These are phyloP conservation scores for Macrobrachium nipponense DNA, from an alignment of 1,140 invertebrate genomes.

Conservation along the genomic window DNA sequence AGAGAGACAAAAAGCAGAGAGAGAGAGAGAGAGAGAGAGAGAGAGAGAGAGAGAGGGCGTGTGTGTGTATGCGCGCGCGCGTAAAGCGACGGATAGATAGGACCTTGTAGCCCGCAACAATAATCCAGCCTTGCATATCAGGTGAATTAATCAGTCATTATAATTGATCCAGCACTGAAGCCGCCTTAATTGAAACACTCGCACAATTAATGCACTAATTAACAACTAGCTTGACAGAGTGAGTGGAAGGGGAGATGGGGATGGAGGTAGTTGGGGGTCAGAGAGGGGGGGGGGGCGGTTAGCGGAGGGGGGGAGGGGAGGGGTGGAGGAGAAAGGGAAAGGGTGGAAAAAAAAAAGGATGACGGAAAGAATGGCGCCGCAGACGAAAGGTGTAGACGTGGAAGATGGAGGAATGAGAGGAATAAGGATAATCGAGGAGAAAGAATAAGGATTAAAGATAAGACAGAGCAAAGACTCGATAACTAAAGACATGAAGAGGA, in stretches of 20 bases:
- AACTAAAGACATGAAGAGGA: no score
- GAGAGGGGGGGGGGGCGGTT: neutral
- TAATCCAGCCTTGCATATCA: conserved; percentile 17
- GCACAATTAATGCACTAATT: conserved; percentile 41
- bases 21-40: no score
- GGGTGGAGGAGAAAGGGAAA: neutral
- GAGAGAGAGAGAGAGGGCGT: no score
- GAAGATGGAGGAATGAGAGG: neutral
- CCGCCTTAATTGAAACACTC: conserved; percentile 44
- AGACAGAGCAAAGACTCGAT: no score
- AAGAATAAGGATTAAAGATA: no score
- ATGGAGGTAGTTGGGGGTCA: neutral
- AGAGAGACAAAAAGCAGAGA: no score
- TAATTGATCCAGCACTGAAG: conserved; percentile 47
- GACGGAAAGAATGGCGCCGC: conserved; percentile 5
- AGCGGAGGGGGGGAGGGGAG: neutral
- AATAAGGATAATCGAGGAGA: no score
- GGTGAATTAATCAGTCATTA: conserved; percentile 46
- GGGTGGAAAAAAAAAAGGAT: neutral
- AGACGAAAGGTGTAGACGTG: neutral
- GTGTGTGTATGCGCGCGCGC: no score
- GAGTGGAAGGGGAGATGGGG: neutral
- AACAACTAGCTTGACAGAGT: neutral
- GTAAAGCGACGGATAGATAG: no score
- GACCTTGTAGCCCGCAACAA: no score